Percentiles rank a stretch among this genome's conserved stretches.
These are phyloP conservation scores for Microtus pennsylvanicus DNA, from an alignment of 2,113 vertebrate species.

Conservation along the genomic window DNA sequence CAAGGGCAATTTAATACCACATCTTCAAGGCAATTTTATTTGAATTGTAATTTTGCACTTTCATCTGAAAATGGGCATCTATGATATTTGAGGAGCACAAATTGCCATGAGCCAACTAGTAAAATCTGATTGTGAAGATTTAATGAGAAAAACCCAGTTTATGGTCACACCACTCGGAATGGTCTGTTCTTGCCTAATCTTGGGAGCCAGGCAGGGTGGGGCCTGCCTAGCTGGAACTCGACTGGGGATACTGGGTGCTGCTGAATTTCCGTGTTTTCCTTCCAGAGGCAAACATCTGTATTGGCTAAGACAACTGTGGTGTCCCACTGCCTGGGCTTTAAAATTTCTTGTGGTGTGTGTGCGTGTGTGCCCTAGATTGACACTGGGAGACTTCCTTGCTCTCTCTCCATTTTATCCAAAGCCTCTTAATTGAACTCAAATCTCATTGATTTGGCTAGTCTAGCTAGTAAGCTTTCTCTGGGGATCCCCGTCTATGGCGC, in stretches of 20 bases:
- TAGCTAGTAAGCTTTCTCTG: background rate
- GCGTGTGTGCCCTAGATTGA: background rate
- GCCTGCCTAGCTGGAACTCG: background rate
- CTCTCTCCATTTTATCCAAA: background rate
- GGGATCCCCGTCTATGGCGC: background rate
- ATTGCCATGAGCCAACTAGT: slow-evolving; percentile 43
- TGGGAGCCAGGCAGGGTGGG: background rate
- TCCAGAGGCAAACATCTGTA: background rate
- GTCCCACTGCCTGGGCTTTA: background rate
- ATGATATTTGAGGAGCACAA: slow-evolving; percentile 11
- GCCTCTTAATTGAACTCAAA: background rate
- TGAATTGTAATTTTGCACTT: slow-evolving; percentile 76
- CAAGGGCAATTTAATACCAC: slow-evolving; percentile 67
- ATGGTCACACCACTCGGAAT: background rate
- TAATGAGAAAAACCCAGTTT: slow-evolving; percentile 41
- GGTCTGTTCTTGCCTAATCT: background rate
- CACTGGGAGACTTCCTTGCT: background rate
- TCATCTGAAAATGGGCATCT: slow-evolving; percentile 59
- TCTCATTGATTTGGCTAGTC: background rate
- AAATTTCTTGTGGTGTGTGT: background rate
- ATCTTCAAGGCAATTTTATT: slow-evolving; percentile 76
- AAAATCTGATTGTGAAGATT: slow-evolving; percentile 52
- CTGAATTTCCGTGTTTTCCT: background rate
- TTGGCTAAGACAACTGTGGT: background rate
- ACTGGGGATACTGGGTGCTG: background rate